These are phyloP conservation scores for Oligia fasciuncula DNA, from an alignment of 2,888 invertebrate species.

Conservation along the genomic window DNA sequence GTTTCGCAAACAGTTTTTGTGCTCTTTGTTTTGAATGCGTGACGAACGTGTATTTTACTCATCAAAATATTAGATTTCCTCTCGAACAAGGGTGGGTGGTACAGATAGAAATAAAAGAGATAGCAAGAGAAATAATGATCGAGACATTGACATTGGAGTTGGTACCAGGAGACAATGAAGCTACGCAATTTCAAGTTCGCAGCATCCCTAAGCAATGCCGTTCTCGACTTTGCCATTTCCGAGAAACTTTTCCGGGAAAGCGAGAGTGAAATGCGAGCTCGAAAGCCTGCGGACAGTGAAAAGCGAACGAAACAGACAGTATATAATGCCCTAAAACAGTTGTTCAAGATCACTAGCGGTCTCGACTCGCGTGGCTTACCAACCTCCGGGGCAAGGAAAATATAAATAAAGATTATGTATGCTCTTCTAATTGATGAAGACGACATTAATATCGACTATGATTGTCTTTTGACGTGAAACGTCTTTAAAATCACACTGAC, in stretches of 20 bases:
- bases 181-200: conserved; percentile 8
- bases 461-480: background rate
- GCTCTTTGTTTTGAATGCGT: conserved; percentile 30
- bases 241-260: no score
- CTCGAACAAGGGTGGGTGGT: background rate
- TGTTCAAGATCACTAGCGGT: conserved; percentile 11
- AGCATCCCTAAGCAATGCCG: background rate
- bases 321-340: no score
- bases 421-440: background rate
- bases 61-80: conserved; percentile 20
- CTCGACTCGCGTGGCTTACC: background rate
- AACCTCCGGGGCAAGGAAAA: background rate
- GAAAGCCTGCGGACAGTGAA: background rate
- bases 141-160: conserved; percentile 1
- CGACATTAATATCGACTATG: background rate
- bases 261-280: background rate
- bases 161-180: background rate
- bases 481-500: background rate
- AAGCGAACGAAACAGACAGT: background rate
- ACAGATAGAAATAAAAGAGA: background rate
- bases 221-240: background rate
- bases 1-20: conserved; percentile 55
- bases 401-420: no score
- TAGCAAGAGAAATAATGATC: background rate
- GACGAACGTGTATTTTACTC: conserved; percentile 20